Percentiles rank a stretch among this genome's conserved stretches.
These are phyloP conservation scores for cattle (Bos taurus) DNA, from an alignment of 2,113 vertebrate genomes.

Conservation along the genomic window ARS-UCD2.0 NC_037337.1:15199501-15200000, in stretches of 20 bases:
- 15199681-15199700: neutral
- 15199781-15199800: neutral
- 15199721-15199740: neutral
- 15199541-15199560: neutral
- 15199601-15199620: neutral
- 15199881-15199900: slow-evolving; percentile 42
- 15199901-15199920: slow-evolving; percentile 1
- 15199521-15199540: neutral
- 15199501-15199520: neutral
- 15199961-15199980: slow-evolving; percentile 22
- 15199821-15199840: slow-evolving; percentile 49
- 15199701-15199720: neutral
- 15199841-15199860: slow-evolving; percentile 46
- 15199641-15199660: neutral
- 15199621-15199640: neutral
- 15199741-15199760: neutral
- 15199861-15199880: neutral
- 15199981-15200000: neutral
- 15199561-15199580: neutral
- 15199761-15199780: neutral
- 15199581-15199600: neutral
- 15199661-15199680: neutral
- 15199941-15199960: neutral
- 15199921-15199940: slow-evolving; percentile 55
- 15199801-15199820: neutral